Conservation (phyloP, 2,797 vertebrate species). For the Garrulus glandarius region DNA sequence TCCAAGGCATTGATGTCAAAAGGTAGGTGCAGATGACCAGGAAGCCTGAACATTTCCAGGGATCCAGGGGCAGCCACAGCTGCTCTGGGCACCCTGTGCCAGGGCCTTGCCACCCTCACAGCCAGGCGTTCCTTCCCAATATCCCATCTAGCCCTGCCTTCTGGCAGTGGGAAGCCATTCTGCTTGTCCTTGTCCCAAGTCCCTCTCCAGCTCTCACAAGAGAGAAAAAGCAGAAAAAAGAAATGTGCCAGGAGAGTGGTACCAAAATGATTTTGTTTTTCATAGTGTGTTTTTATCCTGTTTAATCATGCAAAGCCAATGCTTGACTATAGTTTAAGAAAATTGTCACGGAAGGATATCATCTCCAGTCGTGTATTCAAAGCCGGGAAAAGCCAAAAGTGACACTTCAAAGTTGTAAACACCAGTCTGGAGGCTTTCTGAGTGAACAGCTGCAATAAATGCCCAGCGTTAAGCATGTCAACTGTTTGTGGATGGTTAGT, state of each 20-base stretch:
- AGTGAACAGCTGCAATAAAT: neutral
- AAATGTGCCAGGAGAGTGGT: neutral
- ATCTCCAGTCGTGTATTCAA: neutral
- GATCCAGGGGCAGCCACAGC: neutral
- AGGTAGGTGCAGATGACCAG: neutral
- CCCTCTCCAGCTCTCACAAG: neutral
- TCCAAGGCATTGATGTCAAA: neutral
- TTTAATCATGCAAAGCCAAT: neutral
- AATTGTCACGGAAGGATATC: neutral
- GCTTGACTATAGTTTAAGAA: neutral
- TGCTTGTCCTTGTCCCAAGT: neutral
- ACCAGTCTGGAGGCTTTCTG: neutral
- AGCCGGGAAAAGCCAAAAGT: neutral
- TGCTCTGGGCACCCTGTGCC: neutral
- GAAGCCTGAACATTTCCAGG: neutral
- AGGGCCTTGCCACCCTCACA: accelerated
- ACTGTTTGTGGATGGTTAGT: neutral
- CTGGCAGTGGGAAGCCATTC: neutral
- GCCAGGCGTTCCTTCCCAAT: neutral
- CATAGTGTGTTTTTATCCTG: neutral
- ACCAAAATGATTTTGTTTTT: neutral
- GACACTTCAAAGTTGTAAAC: neutral
- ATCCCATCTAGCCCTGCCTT: neutral
- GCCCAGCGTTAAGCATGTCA: neutral
- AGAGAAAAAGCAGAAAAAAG: neutral